These are phyloP conservation scores for Leguminivora glycinivorella DNA, from an alignment of 1,140 invertebrate genomes.

Conservation along the genomic window DNA sequence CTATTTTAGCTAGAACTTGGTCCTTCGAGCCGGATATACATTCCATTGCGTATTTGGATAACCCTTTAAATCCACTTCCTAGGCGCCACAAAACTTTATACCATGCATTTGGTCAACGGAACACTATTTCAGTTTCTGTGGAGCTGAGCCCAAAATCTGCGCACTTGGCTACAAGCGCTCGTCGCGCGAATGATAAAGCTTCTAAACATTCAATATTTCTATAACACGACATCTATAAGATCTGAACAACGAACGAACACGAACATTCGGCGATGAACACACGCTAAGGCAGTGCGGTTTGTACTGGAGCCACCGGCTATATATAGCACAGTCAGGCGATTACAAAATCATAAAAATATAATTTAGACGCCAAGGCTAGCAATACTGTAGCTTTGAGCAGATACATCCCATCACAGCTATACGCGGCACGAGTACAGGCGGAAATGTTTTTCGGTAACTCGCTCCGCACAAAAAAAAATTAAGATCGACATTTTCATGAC, in stretches of 20 bases:
- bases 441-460: not conserved
- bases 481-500: not conserved
- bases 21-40: not conserved
- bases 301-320: constrained; percentile 27
- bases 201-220: constrained; percentile 18
- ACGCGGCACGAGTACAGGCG: constrained; percentile 1
- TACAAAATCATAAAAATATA: constrained; percentile 39
- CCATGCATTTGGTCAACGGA: not conserved
- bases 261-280: constrained; percentile 48
- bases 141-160: not conserved
- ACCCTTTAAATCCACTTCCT: too few relatives aligned
- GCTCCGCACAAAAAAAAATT: not conserved
- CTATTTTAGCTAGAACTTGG: not conserved
- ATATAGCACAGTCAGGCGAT: constrained; percentile 38
- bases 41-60: not conserved
- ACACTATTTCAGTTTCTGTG: not conserved
- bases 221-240: constrained; percentile 30
- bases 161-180: not conserved
- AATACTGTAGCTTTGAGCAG: constrained; percentile 27
- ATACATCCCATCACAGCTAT: constrained; percentile 25
- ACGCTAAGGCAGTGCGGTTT: constrained; percentile 52
- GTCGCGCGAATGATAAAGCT: constrained; percentile 5
- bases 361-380: constrained; percentile 31
- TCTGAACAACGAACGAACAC: constrained; percentile 25
- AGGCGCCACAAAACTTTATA: too few relatives aligned